Evolutionary conservation across 2,888 invertebrate genomes (phyloP).

Genomic region (Gastrophysa polygoni): DNA sequence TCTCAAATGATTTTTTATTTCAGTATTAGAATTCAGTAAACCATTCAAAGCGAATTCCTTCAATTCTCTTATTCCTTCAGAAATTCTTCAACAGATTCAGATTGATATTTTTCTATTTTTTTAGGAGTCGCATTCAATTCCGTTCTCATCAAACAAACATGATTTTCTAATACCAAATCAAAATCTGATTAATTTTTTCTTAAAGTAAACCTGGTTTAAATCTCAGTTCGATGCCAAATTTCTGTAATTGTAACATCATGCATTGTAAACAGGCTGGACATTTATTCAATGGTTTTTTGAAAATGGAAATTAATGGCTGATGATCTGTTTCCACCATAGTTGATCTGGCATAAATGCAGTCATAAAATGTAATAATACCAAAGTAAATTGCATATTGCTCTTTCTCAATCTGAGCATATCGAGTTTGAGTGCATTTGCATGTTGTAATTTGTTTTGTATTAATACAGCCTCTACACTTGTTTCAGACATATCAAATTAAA

Average conservation of each 20-base stretch:
- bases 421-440: conserved; percentile 43
- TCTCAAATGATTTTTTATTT: conserved; percentile 4
- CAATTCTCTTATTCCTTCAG: conserved; percentile 11
- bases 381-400: neutral
- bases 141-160: conserved; percentile 2
- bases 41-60: conserved; percentile 10
- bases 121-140: neutral
- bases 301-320: neutral
- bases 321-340: neutral
- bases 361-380: neutral
- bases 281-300: neutral
- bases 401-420: conserved; percentile 1
- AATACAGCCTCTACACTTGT: conserved; percentile 41
- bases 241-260: conserved; percentile 2
- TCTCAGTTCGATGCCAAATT: conserved; percentile 1
- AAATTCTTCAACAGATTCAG: neutral
- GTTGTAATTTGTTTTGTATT: conserved; percentile 37
- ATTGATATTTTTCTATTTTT: neutral
- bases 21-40: conserved; percentile 17
- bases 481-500: conserved; percentile 41
- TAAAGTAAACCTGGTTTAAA: neutral
- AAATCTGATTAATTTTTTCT: conserved; percentile 7
- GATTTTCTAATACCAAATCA: neutral
- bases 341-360: conserved; percentile 20
- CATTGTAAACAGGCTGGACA: conserved; percentile 2